Conservation (phyloP, 1,140 invertebrate species). For the Brachionus calyciflorus region DNA sequence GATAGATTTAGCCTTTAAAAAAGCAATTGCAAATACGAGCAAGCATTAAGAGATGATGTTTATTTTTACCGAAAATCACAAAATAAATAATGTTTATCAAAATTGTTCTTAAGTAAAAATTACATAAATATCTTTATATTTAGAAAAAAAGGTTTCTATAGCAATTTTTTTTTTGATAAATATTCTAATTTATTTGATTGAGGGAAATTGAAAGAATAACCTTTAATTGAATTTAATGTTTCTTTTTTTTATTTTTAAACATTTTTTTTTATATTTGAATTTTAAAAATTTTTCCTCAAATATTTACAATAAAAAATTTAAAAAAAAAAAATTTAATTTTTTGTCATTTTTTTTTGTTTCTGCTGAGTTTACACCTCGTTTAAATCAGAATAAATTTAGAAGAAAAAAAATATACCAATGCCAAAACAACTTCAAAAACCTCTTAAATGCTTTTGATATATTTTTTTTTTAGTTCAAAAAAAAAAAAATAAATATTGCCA, state of each 20-base stretch:
- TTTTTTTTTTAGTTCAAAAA: too few species aligned
- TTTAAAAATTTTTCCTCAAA: conserved; percentile 27
- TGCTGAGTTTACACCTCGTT: neutral
- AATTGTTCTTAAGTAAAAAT: conserved; percentile 1
- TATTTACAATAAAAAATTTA: conserved; percentile 19
- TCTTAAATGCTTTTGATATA: neutral
- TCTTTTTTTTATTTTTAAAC: neutral
- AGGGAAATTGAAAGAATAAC: neutral
- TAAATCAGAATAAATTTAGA: neutral
- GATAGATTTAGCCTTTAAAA: conserved; percentile 22
- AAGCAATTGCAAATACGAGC: conserved; percentile 20
- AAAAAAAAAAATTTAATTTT: conserved; percentile 3
- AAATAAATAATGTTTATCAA: neutral
- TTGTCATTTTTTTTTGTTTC: neutral
- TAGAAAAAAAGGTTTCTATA: conserved; percentile 20
- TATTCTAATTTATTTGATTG: neutral
- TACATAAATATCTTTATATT: neutral
- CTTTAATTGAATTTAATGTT: conserved; percentile 28
- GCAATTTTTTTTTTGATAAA: neutral
- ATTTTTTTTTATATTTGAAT: too few species aligned
- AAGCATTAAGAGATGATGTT: neutral
- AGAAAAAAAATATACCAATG: neutral
- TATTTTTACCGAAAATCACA: conserved; percentile 5
- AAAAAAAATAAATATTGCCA: too few species aligned
- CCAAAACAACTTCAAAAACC: conserved; percentile 3